These are phyloP conservation scores for Labia minor DNA, from an alignment of 2,888 invertebrate genomes.

Conservation along the genomic window DNA sequence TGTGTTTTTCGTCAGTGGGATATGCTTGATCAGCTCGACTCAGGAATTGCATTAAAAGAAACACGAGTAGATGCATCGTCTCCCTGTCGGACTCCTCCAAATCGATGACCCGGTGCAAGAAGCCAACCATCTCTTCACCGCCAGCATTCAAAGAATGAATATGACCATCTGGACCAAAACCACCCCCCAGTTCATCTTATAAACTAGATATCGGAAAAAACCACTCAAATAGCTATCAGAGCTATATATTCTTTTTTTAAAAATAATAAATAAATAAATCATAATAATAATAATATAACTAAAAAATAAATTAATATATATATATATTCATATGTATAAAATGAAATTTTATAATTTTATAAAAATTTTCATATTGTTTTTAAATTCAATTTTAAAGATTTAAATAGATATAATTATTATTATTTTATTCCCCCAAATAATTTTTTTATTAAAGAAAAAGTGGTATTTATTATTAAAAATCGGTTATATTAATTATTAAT, in stretches of 20 bases:
- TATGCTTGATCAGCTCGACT: slow-evolving; percentile 71
- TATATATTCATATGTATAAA: slow-evolving; percentile 21
- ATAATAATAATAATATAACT: not conserved
- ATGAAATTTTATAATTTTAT: too few relatives aligned
- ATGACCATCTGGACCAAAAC: slow-evolving; percentile 53
- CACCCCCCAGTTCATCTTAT: slow-evolving; percentile 1
- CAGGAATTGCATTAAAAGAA: slow-evolving; percentile 93
- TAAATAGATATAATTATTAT: not conserved
- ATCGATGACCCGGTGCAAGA: slow-evolving; percentile 81
- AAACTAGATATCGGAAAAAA: slow-evolving; percentile 7
- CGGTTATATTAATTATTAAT: not conserved
- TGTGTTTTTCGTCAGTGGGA: slow-evolving; percentile 74
- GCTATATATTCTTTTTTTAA: slow-evolving; percentile 14
- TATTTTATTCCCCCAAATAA: not conserved
- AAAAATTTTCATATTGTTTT: too few relatives aligned
- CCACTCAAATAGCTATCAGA: not conserved
- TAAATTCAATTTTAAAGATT: too few relatives aligned
- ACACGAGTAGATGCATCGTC: slow-evolving; percentile 86
- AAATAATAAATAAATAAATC: slow-evolving; percentile 8
- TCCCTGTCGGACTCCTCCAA: slow-evolving; percentile 90
- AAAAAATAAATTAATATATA: slow-evolving; percentile 19
- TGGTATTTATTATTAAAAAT: not conserved
- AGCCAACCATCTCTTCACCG: slow-evolving; percentile 57
- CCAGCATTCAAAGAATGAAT: slow-evolving; percentile 72
- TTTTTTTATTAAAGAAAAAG: not conserved